Evolutionary conservation across 2,888 invertebrate species (phyloP).

Genomic region (Galerucella nymphaeae): DNA sequence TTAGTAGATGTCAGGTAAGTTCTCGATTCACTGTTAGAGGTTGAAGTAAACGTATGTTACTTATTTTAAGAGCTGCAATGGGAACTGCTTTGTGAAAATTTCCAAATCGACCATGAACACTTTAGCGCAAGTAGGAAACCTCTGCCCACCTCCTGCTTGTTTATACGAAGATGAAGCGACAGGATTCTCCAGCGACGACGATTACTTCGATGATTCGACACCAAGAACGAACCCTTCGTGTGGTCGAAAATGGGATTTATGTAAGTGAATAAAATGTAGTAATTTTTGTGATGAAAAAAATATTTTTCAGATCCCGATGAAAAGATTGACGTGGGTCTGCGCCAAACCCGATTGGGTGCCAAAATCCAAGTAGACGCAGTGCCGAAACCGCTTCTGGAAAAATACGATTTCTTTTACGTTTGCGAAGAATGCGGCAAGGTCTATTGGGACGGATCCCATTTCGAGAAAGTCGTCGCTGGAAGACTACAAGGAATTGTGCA

Average conservation of each 20-base stretch:
- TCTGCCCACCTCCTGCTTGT: constrained; percentile 43
- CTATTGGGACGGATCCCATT: constrained; percentile 73
- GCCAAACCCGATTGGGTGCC: constrained; percentile 69
- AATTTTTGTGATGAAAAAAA: not conserved
- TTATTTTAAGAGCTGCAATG: constrained; percentile 65
- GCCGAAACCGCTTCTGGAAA: constrained; percentile 56
- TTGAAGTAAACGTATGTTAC: not conserved
- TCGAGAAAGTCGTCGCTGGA: constrained; percentile 57
- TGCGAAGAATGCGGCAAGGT: constrained; percentile 81
- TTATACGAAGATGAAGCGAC: constrained; percentile 60
- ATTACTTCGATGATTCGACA: constrained; percentile 46
- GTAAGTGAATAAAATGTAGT: constrained; percentile 49
- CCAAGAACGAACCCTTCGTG: constrained; percentile 31
- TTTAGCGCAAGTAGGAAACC: constrained; percentile 52
- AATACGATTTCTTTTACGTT: constrained; percentile 70
- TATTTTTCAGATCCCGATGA: constrained; percentile 57
- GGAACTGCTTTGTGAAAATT: constrained; percentile 64
- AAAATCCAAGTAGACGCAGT: constrained; percentile 68
- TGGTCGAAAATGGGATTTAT: constrained; percentile 59
- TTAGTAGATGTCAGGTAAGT: constrained; percentile 77
- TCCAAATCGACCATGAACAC: constrained; percentile 62
- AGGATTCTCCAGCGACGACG: constrained; percentile 63
- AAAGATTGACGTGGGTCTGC: constrained; percentile 61
- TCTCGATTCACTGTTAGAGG: too few relatives aligned
- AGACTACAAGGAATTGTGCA: constrained; percentile 59